Conservation (phyloP, 2,888 invertebrate genomes). For the Trichogramma evanescens region DNA sequence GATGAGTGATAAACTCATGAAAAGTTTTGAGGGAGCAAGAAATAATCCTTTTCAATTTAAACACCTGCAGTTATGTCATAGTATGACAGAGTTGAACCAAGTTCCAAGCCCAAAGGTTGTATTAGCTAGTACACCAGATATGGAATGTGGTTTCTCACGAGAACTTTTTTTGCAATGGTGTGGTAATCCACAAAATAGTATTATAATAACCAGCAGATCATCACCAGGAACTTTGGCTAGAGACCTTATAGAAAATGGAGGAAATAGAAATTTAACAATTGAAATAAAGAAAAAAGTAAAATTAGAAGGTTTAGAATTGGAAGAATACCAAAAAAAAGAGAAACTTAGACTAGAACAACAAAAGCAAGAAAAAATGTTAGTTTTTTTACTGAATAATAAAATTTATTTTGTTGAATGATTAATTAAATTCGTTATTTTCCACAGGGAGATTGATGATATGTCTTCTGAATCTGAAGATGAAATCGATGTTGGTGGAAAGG, state of each 20-base stretch:
- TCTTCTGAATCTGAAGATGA: constrained; percentile 81
- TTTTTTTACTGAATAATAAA: constrained; percentile 4
- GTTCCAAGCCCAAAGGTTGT: constrained; percentile 92
- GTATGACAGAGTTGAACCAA: constrained; percentile 74
- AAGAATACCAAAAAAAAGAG: constrained; percentile 65
- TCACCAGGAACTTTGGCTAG: constrained; percentile 75
- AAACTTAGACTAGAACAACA: constrained; percentile 51
- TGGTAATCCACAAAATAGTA: constrained; percentile 82
- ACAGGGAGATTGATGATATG: constrained; percentile 61
- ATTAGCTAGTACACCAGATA: constrained; percentile 86
- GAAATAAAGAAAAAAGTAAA: constrained; percentile 64
- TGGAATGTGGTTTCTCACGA: constrained; percentile 91
- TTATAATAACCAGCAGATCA: constrained; percentile 85
- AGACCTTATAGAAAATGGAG: constrained; percentile 71
- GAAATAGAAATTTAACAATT: constrained; percentile 65
- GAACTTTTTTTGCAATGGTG: constrained; percentile 95
- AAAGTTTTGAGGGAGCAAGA: constrained; percentile 81
- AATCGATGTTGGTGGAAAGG: constrained; percentile 73
- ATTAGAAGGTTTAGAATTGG: constrained; percentile 71
- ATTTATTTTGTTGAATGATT: not conserved
- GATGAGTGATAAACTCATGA: constrained; percentile 99
- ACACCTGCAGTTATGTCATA: constrained; percentile 90
- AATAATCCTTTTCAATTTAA: constrained; percentile 95
- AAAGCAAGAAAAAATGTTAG: constrained; percentile 47
- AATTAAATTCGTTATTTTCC: constrained; percentile 10